Evolutionary conservation across 2,797 vertebrate genomes (phyloP).

Genomic region (Hyperoplus lanceolatus): DNA sequence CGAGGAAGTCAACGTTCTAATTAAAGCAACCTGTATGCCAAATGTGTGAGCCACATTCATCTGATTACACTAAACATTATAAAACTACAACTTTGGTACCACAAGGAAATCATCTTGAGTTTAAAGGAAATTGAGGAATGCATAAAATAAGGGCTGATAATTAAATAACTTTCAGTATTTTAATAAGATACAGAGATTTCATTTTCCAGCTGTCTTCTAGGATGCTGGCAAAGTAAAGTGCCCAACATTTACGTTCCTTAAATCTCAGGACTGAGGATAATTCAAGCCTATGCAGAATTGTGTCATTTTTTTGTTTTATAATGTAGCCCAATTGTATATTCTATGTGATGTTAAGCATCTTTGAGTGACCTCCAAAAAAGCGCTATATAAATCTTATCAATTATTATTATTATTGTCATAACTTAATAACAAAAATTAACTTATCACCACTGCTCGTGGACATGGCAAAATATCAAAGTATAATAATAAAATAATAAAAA

Average conservation of each 20-base stretch:
- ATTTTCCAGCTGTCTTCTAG: not conserved
- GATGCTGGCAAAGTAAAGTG: not conserved
- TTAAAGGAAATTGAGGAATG: not conserved
- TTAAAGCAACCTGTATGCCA: slow-evolving; percentile 31
- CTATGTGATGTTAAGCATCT: no score
- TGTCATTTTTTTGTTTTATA: not conserved
- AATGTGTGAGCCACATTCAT: slow-evolving; percentile 23
- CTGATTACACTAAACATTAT: slow-evolving; percentile 17
- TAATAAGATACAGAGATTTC: not conserved
- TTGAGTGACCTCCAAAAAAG: no score
- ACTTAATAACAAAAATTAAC: not conserved
- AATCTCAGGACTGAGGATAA: not conserved
- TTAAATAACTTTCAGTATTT: not conserved
- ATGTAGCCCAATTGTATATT: no score
- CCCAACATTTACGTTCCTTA: not conserved
- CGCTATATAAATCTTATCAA: no score
- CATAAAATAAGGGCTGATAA: not conserved
- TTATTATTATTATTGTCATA: no score
- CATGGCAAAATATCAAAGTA: not conserved
- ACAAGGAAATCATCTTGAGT: not conserved
- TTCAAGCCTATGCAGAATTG: slow-evolving; percentile 1
- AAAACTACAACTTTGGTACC: not conserved
- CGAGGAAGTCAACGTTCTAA: slow-evolving; percentile 26
- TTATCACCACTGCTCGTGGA: slow-evolving; percentile 19
- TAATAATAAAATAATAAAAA: not conserved